Evolutionary conservation across 2,888 invertebrate species (phyloP).

Genomic region (Deilephila elpenor): DNA sequence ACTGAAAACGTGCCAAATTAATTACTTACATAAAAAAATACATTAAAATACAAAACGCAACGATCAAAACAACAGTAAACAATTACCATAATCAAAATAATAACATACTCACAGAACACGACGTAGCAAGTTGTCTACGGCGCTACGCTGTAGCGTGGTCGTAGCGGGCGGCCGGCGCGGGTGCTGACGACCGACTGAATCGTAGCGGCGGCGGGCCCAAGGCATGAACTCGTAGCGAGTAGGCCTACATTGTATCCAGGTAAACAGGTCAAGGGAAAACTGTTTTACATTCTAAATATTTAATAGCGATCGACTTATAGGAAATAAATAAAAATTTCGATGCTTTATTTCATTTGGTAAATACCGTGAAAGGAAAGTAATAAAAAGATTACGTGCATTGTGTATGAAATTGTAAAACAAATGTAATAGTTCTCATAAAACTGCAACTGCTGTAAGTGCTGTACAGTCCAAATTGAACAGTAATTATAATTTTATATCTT

Average conservation of each 20-base stretch:
- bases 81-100: neutral
- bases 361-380: too few species aligned
- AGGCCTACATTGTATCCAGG: conserved; percentile 16
- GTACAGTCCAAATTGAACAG: too few species aligned
- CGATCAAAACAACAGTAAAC: neutral
- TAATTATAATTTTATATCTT: too few species aligned
- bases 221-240: conserved; percentile 4
- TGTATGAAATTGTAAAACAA: too few species aligned
- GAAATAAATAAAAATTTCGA: neutral
- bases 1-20: neutral
- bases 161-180: conserved; percentile 34
- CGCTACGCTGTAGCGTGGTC: conserved; percentile 28
- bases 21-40: neutral
- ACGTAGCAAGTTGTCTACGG: conserved; percentile 23
- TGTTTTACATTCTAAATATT: conserved; percentile 1
- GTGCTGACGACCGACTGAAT: conserved; percentile 34
- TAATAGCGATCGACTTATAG: neutral
- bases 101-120: conserved; percentile 40
- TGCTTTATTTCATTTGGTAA: too few species aligned
- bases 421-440: too few species aligned
- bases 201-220: conserved; percentile 22
- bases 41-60: neutral
- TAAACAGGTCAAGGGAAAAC: conserved; percentile 18
- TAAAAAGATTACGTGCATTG: too few species aligned
- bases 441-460: too few species aligned